Evolutionary conservation across 1,140 invertebrate genomes (phyloP).

Genomic region (Periplaneta americana): DNA sequence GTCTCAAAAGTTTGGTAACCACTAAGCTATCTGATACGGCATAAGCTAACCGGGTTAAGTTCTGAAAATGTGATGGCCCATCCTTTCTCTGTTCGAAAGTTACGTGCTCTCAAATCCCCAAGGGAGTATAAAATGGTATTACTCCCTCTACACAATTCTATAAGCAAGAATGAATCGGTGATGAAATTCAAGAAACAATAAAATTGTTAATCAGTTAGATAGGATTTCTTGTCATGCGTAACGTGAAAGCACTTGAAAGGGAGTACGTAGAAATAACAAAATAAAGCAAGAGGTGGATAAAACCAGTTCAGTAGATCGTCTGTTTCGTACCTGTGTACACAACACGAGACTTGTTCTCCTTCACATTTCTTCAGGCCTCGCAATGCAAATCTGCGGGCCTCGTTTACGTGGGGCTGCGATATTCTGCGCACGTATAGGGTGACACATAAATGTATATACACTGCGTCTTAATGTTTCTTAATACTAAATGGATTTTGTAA

Average conservation of each 20-base stretch:
- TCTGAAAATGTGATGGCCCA: neutral
- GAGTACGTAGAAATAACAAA: neutral
- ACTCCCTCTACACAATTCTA: neutral
- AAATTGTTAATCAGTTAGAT: neutral
- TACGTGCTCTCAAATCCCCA: neutral
- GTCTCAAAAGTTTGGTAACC: too few relatives aligned
- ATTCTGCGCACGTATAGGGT: neutral
- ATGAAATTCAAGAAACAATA: neutral
- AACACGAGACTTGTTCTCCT: neutral
- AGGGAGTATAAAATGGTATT: neutral
- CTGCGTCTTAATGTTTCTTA: too few relatives aligned
- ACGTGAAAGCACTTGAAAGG: neutral
- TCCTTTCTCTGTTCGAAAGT: too few relatives aligned
- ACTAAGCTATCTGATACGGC: too few relatives aligned
- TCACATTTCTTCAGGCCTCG: neutral
- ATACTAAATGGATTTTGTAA: too few relatives aligned
- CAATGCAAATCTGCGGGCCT: neutral
- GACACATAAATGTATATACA: neutral
- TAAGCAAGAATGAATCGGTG: neutral
- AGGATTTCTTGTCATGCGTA: neutral
- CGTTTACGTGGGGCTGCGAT: neutral
- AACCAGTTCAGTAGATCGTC: neutral
- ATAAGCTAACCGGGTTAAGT: neutral
- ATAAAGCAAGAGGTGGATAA: neutral
- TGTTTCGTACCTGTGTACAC: neutral